phyloP scores from a whole-genome alignment of 1,140 invertebrate genomes.

The Brachionus rotundiformis region DNA sequence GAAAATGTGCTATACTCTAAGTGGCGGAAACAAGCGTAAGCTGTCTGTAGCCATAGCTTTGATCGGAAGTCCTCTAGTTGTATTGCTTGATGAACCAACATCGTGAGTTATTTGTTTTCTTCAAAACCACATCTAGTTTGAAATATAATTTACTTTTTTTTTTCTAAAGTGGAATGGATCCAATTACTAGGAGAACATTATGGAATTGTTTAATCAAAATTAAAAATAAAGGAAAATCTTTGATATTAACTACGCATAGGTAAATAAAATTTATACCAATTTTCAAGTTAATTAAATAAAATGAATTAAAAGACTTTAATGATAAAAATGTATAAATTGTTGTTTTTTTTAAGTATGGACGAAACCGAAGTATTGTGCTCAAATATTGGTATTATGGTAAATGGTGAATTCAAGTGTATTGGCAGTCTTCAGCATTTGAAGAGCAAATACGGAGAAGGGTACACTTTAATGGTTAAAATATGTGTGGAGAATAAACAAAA shows the following conservation, averaged over 20 bases:
- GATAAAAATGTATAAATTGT: background rate
- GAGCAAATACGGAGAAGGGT: conserved; percentile 65
- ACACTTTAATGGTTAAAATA: conserved; percentile 67
- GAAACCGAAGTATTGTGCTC: conserved; percentile 58
- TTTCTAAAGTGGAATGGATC: conserved; percentile 65
- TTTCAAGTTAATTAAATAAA: no score
- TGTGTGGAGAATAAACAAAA: background rate
- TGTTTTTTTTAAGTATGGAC: conserved; percentile 54
- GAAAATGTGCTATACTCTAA: conserved; percentile 53
- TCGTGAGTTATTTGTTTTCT: conserved; percentile 55
- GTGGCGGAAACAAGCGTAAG: conserved; percentile 65
- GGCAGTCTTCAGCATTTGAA: conserved; percentile 66
- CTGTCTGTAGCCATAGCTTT: conserved; percentile 64
- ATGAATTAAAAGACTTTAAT: no score
- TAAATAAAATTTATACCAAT: background rate
- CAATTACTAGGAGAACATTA: conserved; percentile 60
- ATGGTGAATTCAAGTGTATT: conserved; percentile 65
- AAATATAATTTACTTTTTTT: conserved; percentile 51
- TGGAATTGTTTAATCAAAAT: conserved; percentile 61
- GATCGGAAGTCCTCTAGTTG: conserved; percentile 68
- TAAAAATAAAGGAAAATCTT: conserved; percentile 51
- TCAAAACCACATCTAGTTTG: no score
- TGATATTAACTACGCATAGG: conserved; percentile 49
- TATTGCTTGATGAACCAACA: conserved; percentile 73
- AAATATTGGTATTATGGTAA: conserved; percentile 61